Percentiles rank a stretch among this genome's conserved stretches.
Evolutionary conservation across 2,888 invertebrate species (phyloP).

Genomic region (Ophion slaviceki): DNA sequence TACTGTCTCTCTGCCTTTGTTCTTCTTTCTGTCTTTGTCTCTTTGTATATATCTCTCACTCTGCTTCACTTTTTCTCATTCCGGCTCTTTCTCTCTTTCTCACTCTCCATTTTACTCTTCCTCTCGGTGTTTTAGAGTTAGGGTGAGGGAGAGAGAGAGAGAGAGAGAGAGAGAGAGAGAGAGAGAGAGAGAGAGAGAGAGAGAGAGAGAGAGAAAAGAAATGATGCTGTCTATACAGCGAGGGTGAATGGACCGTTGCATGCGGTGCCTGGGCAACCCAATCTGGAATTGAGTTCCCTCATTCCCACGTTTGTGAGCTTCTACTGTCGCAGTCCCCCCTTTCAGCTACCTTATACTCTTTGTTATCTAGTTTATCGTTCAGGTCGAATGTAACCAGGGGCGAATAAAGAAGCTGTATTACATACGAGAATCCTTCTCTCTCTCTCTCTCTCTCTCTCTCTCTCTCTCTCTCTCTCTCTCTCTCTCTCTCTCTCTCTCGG

Average conservation of each 20-base stretch:
- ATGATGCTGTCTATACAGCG: conserved; percentile 42
- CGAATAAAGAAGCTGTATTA: conserved; percentile 8
- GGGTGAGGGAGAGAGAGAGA: background rate
- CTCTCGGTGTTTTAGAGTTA: background rate
- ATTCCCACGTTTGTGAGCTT: conserved; percentile 33
- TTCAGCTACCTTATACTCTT: conserved; percentile 12
- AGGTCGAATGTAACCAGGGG: background rate
- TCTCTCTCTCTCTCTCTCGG: background rate
- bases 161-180: conserved; percentile 19
- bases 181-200: conserved; percentile 1
- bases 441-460: background rate
- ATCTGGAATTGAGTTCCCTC: conserved; percentile 63
- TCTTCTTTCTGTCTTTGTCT: background rate
- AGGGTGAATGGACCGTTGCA: conserved; percentile 58
- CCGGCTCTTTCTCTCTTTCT: background rate
- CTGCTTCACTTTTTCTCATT: background rate
- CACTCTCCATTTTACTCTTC: conserved; percentile 8
- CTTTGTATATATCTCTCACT: background rate
- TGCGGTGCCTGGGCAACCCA: conserved; percentile 49
- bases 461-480: background rate
- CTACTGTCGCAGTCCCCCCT: conserved; percentile 4
- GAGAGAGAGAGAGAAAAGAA: conserved; percentile 12
- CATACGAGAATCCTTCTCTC: background rate
- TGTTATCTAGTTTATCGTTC: conserved; percentile 44
- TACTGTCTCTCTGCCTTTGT: background rate